Percentiles rank a stretch among this genome's conserved stretches.
Conservation (phyloP, 1,140 invertebrate genomes). For the Apis laboriosa region DNA sequence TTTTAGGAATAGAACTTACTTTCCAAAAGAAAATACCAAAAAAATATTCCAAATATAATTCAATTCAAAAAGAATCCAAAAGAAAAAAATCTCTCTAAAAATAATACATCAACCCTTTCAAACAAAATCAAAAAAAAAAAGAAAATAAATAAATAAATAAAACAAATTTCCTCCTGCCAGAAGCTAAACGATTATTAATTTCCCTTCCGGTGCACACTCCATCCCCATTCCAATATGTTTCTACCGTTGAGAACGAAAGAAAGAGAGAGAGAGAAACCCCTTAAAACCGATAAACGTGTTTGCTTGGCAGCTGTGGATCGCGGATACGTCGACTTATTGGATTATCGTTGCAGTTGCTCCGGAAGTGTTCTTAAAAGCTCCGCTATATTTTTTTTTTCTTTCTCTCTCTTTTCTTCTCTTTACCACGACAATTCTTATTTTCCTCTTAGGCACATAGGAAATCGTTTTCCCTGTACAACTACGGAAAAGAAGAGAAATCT, state of each 20-base stretch:
- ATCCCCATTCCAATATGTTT: constrained; percentile 4
- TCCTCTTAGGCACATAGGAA: not conserved
- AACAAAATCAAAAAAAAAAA: not conserved
- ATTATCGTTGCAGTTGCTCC: constrained; percentile 46
- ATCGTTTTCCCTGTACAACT: not conserved
- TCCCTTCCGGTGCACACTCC: not conserved
- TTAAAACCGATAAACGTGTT: constrained; percentile 63
- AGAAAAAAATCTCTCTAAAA: too few species aligned
- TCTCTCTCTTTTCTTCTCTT: too few species aligned
- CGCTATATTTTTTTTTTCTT: constrained; percentile 10
- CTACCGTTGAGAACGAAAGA: not conserved
- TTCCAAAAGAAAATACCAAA: too few species aligned
- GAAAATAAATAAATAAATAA: not conserved
- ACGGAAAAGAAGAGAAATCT: not conserved
- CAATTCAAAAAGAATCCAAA: too few species aligned
- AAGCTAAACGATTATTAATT: constrained; percentile 5
- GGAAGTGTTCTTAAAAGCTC: constrained; percentile 40
- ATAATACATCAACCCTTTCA: too few species aligned
- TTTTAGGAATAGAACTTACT: too few species aligned
- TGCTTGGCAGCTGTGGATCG: constrained; percentile 45
- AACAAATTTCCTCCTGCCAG: not conserved
- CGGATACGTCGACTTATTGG: constrained; percentile 45
- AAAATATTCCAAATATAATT: too few species aligned
- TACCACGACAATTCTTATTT: not conserved
- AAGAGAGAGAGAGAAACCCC: not conserved